These are phyloP conservation scores for Criorhina ranunculi DNA, from an alignment of 2,888 invertebrate genomes.

Conservation along the genomic window DNA sequence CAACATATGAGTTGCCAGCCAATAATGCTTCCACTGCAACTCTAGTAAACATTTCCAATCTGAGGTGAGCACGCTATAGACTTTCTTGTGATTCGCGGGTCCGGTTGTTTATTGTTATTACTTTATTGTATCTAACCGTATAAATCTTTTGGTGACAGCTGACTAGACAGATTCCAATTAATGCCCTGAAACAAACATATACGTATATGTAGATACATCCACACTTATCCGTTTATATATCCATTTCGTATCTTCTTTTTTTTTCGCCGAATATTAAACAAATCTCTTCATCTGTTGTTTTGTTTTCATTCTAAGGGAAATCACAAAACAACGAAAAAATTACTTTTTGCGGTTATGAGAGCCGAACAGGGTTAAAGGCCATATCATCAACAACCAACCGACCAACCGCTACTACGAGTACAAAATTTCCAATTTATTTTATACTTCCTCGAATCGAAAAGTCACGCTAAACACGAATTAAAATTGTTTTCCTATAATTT, in stretches of 20 bases:
- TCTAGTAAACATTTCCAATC: background rate
- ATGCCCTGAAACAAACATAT: conserved; percentile 8
- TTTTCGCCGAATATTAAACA: conserved; percentile 33
- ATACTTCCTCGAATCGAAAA: conserved; percentile 47
- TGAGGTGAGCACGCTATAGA: conserved; percentile 21
- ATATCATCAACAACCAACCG: background rate
- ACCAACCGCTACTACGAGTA: too few relatives aligned
- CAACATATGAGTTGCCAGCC: conserved; percentile 5
- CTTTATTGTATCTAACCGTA: conserved; percentile 35
- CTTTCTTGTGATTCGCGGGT: conserved; percentile 17
- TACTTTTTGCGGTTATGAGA: conserved; percentile 38
- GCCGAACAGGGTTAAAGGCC: conserved; percentile 63
- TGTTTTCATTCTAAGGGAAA: conserved; percentile 28
- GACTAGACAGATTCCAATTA: conserved; percentile 58
- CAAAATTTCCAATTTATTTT: conserved; percentile 36
- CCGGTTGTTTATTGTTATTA: conserved; percentile 46
- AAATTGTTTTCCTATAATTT: conserved; percentile 1
- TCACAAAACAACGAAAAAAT: conserved; percentile 8
- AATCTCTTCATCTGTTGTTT: conserved; percentile 17
- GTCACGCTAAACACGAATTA: conserved; percentile 9
- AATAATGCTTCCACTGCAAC: conserved; percentile 6
- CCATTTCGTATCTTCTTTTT: too few relatives aligned
- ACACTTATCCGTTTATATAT: background rate
- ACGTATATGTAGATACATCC: background rate
- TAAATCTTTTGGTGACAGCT: conserved; percentile 35